Evolutionary conservation across 1,140 invertebrate genomes (phyloP), one percentile per base, ranked within the genome.

Genomic region (Cepaea nemoralis): DNA sequence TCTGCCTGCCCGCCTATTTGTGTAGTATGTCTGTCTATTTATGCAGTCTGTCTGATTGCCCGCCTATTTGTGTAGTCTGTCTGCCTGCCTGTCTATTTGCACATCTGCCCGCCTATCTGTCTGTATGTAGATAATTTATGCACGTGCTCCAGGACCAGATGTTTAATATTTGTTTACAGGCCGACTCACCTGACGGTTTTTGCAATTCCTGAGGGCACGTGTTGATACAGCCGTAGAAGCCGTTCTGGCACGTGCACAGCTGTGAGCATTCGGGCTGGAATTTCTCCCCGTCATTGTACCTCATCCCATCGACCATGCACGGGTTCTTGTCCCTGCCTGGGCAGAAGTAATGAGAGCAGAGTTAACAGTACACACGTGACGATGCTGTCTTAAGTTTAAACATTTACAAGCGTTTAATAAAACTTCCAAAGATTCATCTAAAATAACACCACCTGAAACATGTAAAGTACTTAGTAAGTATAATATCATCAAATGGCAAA

Each of bases 141-240:
- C 59, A 63, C 59, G 59, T 63, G 59, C 59, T n/a, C n/a, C 6
- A 27, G 16, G 59, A 27, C 35, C 40, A 71, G 40, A n/a, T 40
- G 35, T 39, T 1, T 71, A 71, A 71, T 37, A 37, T 40, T 19
- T 63, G 59, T 63, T 63, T 63, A 63, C 59, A 31, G 59, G n/a
- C 22, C 50, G 67, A 74, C 37, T 55, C 92, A 35, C 48, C 80
- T 12, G 91, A 92, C 10, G 95, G 95, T 27, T 93, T 93, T 66
- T 94, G 93, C 86, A 93, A 93, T 86, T 95, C 95, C 83, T 94
- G 94, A 2, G 94, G 94, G 86, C 95, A 95, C 42, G 94, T 88
- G 5, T 94, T 94, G 10, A 94, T 93, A 89, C 95, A 95, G 33
- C 94, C 95, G 89, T 95, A 94, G 31, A 94, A 94, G 2, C 95